These are phyloP conservation scores for Adrianichthys oophorus DNA, from an alignment of 2,797 vertebrate species.

Conservation along the genomic window DNA sequence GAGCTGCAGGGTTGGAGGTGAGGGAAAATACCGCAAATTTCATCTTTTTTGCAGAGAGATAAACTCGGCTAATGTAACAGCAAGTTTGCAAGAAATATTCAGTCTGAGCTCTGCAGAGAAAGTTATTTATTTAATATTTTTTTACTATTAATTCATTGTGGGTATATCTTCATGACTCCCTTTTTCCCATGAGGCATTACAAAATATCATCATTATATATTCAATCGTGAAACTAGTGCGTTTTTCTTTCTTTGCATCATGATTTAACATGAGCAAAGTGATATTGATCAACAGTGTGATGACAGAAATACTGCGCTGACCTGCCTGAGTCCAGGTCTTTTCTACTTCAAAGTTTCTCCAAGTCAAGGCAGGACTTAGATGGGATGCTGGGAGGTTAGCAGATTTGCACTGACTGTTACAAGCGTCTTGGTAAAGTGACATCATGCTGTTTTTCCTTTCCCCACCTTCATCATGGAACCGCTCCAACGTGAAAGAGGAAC, in stretches of 20 bases:
- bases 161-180: conserved; percentile 3
- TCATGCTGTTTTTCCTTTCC: conserved; percentile 19
- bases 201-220: neutral
- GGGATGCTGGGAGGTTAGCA: conserved; percentile 26
- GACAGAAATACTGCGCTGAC: conserved; percentile 25
- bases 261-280: conserved; percentile 7
- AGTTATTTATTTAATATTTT: neutral
- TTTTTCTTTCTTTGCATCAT: conserved; percentile 2
- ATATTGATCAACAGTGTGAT: conserved; percentile 26
- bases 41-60: conserved; percentile 13
- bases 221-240: conserved; percentile 5
- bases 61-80: conserved; percentile 35
- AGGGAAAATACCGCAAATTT: conserved; percentile 40
- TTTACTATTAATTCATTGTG: conserved; percentile 12
- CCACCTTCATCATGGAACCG: no score
- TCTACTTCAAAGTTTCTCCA: conserved; percentile 31
- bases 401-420: conserved; percentile 36
- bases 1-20: conserved; percentile 59
- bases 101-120: conserved; percentile 10
- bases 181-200: neutral
- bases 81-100: conserved; percentile 19
- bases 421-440: conserved; percentile 32
- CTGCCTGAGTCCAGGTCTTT: conserved; percentile 5
- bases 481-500: neutral
- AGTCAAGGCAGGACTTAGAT: conserved; percentile 34